Base-by-base conservation (phyloP, 2,797 vertebrate species). In the Gymnothorax reevesii region DNA sequence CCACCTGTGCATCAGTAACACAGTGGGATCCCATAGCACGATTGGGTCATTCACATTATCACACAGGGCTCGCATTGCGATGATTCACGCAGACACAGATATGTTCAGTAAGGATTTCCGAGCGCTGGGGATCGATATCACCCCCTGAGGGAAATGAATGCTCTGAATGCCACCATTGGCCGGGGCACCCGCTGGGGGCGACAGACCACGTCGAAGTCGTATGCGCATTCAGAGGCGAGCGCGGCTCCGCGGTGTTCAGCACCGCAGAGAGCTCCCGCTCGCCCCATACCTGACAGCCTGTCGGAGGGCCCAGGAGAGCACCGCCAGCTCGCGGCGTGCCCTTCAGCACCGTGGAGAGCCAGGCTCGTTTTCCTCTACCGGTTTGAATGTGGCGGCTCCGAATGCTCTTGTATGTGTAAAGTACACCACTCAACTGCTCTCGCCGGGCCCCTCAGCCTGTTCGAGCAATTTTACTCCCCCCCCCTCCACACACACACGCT, bases 381-480 rank as follows among this genome's bases (percentile, higher is more conserved):
- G 83, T 64, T 75, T 91, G 89, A 89, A 89, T 89, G 82, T 85
- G 57, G 71, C 88, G 90, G 88, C 88, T 89, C 86, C 90, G 89
- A 93, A 92, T 93, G 92, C 90, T 90, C 88, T 90, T 57, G 59
- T 89, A 86, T 77, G 52, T 86, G 85, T 84, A 87, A 90, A 94
- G 92, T 91, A 91, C 90, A 89, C 92, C 93, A 92, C 93, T 92
- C 92, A 88, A 90, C 15, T 82, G 90, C 93, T 95, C 94, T 94
- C 91, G 89, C 89, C 79, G 90, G 88, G 84, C 92, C 94, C 94
- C 92, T 93, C 94, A 92, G 92, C 90, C 92, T 88, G 92, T 91
- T 93, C 92, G 84, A 86, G 90, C 91, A 93, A 95, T 96, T 95
- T 95, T 95, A 95, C 94, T 92, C 49, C 84, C 89, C 85, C 57